These are phyloP conservation scores for Cheirogaleus major DNA, from an alignment of 2,797 vertebrate genomes.

Conservation along the genomic window DNA sequence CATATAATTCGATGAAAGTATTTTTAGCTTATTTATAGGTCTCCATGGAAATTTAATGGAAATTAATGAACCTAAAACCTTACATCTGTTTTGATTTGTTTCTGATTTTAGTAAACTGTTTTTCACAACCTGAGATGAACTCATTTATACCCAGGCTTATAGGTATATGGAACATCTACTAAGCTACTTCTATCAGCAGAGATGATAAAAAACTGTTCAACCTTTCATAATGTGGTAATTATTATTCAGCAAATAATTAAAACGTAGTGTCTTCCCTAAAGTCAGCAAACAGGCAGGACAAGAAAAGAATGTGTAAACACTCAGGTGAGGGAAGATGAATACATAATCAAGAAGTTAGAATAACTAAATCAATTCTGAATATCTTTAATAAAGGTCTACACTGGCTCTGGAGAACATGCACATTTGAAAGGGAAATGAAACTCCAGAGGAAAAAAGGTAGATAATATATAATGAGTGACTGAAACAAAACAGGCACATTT, in stretches of 20 bases:
- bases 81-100: constrained; percentile 67
- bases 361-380: constrained; percentile 20
- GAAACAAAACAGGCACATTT: not conserved
- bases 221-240: constrained; percentile 66
- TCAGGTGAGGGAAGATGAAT: constrained; percentile 50
- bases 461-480: not conserved
- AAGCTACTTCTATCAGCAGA: constrained; percentile 39
- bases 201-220: constrained; percentile 59
- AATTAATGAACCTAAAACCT: constrained; percentile 61
- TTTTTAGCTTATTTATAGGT: constrained; percentile 34
- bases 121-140: constrained; percentile 56
- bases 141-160: constrained; percentile 31
- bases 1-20: not conserved
- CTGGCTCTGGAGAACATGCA: not conserved
- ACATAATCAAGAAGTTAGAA: constrained; percentile 14
- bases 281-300: constrained; percentile 51
- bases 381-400: constrained; percentile 35
- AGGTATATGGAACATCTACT: constrained; percentile 5
- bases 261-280: constrained; percentile 42
- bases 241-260: constrained; percentile 72
- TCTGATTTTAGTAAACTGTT: constrained; percentile 63
- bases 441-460: not conserved
- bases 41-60: constrained; percentile 46
- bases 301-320: constrained; percentile 58
- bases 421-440: constrained; percentile 49